Conservation (phyloP, 2,888 invertebrate genomes). For the Heteromyza rotundicornis region DNA sequence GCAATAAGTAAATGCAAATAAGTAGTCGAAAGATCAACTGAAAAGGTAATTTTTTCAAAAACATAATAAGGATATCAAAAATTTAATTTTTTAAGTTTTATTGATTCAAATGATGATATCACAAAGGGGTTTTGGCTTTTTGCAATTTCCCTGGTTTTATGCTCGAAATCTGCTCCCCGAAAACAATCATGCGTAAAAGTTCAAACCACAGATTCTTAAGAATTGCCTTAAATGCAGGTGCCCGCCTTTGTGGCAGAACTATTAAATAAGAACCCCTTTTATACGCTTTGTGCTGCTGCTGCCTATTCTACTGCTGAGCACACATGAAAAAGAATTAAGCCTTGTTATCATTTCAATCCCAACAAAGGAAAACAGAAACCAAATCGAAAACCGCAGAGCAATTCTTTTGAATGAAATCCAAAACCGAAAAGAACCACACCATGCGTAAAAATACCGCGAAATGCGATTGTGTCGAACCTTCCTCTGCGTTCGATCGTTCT, state of each 20-base stretch:
- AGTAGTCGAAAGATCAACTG: too few species aligned
- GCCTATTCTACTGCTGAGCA: constrained; percentile 1
- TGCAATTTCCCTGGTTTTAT: too few species aligned
- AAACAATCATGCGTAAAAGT: constrained; percentile 21
- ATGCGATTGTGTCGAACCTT: constrained; percentile 36
- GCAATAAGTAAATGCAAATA: too few species aligned
- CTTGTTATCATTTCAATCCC: constrained; percentile 54
- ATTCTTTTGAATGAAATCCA: constrained; percentile 56
- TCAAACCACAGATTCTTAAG: constrained; percentile 14
- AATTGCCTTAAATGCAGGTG: constrained; percentile 22
- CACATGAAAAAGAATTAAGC: constrained; percentile 21
- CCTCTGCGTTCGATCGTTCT: not conserved
- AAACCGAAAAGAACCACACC: constrained; percentile 41
- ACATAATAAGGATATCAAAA: too few species aligned
- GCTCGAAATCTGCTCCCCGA: too few species aligned
- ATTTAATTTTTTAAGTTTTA: too few species aligned
- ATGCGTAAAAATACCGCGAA: constrained; percentile 62
- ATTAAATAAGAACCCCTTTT: constrained; percentile 2
- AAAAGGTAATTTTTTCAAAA: too few species aligned
- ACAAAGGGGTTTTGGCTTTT: too few species aligned
- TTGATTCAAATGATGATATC: too few species aligned
- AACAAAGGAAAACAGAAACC: constrained; percentile 20
- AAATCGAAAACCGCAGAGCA: constrained; percentile 27
- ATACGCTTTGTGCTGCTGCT: not conserved
- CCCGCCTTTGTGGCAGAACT: constrained; percentile 16